These are phyloP conservation scores for Passer montanus DNA, from an alignment of 2,113 vertebrate species.

Conservation along the genomic window DNA sequence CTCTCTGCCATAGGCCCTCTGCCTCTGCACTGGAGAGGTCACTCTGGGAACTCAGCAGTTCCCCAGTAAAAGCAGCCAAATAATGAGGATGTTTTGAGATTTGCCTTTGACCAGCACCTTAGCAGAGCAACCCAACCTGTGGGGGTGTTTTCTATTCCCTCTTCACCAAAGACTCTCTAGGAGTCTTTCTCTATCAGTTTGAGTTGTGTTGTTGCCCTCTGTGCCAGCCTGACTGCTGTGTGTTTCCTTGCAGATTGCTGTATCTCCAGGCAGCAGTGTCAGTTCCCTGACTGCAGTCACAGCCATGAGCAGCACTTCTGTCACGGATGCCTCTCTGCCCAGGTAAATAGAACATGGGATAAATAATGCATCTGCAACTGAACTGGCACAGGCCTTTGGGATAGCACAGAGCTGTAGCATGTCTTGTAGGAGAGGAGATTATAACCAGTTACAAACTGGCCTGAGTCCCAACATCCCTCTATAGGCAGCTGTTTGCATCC, in stretches of 20 bases:
- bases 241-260: constrained; percentile 76
- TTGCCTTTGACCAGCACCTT: neutral
- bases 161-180: neutral
- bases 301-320: constrained; percentile 85
- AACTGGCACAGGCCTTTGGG: neutral
- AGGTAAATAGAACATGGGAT: constrained; percentile 74
- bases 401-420: neutral
- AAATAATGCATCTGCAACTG: neutral
- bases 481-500: neutral
- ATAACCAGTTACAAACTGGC: neutral
- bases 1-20: neutral
- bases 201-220: neutral
- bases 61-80: neutral
- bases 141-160: neutral
- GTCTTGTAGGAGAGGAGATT: neutral
- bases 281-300: constrained; percentile 92
- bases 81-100: neutral
- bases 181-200: neutral
- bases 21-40: neutral
- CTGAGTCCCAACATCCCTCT: neutral
- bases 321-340: constrained; percentile 74
- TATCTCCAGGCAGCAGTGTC: constrained; percentile 87
- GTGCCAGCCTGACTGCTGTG: neutral
- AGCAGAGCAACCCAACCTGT: neutral
- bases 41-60: neutral